Conservation (phyloP, 92 coral and sea anemone genomes). For the Epizoanthus ramosus region DNA sequence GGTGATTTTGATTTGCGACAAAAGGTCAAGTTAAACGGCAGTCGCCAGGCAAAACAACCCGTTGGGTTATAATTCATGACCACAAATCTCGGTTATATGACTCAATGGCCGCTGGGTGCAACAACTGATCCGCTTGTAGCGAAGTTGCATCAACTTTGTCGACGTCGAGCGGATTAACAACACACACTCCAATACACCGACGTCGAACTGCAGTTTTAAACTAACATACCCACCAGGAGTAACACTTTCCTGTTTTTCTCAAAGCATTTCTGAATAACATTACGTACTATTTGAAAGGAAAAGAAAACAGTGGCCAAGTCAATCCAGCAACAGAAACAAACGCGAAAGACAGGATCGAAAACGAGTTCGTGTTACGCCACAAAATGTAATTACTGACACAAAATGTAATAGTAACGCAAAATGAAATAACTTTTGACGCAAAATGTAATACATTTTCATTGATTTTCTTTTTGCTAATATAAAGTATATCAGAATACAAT, state of each 20-base stretch:
- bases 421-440: too few species aligned
- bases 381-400: too few species aligned
- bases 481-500: too few species aligned
- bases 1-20: slow-evolving; percentile 8
- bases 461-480: too few species aligned
- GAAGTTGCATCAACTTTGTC: too few species aligned
- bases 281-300: background rate
- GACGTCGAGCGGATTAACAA: background rate
- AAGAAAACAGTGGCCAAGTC: too few species aligned
- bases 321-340: too few species aligned
- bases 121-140: slow-evolving; percentile 4
- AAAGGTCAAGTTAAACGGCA: slow-evolving; percentile 21
- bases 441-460: too few species aligned
- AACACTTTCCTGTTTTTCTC: background rate
- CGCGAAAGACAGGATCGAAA: too few species aligned
- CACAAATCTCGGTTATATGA: slow-evolving; percentile 2
- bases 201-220: slow-evolving; percentile 9
- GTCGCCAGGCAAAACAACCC: slow-evolving; percentile 29
- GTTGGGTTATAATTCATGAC: slow-evolving; percentile 17
- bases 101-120: background rate
- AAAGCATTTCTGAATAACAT: background rate
- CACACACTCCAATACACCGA: background rate
- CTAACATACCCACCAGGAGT: background rate
- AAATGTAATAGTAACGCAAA: too few species aligned
- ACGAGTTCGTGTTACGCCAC: too few species aligned